Conservation (phyloP, 1,140 invertebrate species). For the Drosophila eugracilis region DNA sequence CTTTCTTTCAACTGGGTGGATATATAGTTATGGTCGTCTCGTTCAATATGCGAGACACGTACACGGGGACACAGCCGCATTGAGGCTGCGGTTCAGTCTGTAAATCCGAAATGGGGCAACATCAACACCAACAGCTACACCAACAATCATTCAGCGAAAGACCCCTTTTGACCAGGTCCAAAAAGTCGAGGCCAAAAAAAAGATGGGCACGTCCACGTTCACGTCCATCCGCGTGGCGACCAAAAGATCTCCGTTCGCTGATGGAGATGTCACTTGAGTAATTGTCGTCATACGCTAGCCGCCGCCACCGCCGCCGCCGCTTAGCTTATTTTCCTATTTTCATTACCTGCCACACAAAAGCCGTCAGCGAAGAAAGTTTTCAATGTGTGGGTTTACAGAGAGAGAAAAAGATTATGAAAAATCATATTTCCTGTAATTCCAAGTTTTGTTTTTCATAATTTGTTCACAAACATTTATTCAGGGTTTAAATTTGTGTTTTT, state of each 20-base stretch:
- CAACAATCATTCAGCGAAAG: slow-evolving; percentile 1
- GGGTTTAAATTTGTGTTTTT: neutral
- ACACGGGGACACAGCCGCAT: slow-evolving; percentile 37
- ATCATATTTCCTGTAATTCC: too few species aligned
- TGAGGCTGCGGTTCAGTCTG: slow-evolving; percentile 53
- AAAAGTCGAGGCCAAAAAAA: slow-evolving; percentile 26
- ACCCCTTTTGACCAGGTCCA: slow-evolving; percentile 11
- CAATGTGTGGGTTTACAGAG: slow-evolving; percentile 7
- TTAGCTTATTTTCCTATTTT: slow-evolving; percentile 62
- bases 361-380: slow-evolving; percentile 56
- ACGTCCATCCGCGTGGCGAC: slow-evolving; percentile 12
- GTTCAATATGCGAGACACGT: slow-evolving; percentile 74
- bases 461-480: too few species aligned
- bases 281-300: slow-evolving; percentile 73
- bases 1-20: slow-evolving; percentile 1
- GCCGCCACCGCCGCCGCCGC: slow-evolving; percentile 8
- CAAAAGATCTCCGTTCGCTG: slow-evolving; percentile 47
- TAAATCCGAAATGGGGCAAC: slow-evolving; percentile 42
- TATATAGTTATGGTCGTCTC: slow-evolving; percentile 35
- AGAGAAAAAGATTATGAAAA: neutral
- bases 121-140: slow-evolving; percentile 9
- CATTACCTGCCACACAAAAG: slow-evolving; percentile 50
- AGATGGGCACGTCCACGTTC: slow-evolving; percentile 54
- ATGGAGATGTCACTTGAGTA: slow-evolving; percentile 83
- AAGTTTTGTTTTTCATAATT: too few species aligned